Conservation (phyloP, 2,113 vertebrate genomes). For the Pelmatolapia mariae region DNA sequence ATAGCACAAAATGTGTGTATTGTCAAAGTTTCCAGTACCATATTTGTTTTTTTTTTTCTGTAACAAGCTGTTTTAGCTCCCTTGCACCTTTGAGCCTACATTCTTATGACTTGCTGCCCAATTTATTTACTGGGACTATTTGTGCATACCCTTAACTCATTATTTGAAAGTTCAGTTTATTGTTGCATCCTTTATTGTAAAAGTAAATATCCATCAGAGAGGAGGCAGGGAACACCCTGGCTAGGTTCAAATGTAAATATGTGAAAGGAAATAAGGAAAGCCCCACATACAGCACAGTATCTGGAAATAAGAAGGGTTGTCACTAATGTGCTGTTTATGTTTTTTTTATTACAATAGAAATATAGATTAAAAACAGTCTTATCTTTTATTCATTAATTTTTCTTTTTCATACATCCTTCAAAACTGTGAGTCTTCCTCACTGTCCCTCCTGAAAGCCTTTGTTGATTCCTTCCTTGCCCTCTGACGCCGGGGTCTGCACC, state of each 20-base stretch:
- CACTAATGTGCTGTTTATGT: not conserved
- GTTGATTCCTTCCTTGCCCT: conserved; percentile 45
- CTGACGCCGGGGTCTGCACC: conserved; percentile 75
- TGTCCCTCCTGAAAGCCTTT: not conserved
- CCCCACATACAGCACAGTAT: not conserved
- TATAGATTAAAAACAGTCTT: not conserved
- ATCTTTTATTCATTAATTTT: not conserved
- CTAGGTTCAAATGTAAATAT: not conserved
- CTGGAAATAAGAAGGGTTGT: not conserved
- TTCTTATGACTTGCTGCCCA: rapidly evolving
- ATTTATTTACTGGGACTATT: rapidly evolving
- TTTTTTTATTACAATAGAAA: rapidly evolving
- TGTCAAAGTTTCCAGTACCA: rapidly evolving
- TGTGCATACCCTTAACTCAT: not conserved
- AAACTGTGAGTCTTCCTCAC: not conserved
- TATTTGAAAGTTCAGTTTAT: not conserved
- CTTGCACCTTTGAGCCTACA: rapidly evolving
- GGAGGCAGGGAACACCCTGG: not conserved
- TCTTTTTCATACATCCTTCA: not conserved
- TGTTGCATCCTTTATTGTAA: not conserved
- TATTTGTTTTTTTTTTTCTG: not conserved
- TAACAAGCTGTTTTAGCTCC: not conserved
- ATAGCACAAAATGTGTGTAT: too few relatives aligned
- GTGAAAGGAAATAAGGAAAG: not conserved
- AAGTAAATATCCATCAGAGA: not conserved